phyloP scores from a whole-genome alignment of 2,888 invertebrate species.

The Anodontia alba region DNA sequence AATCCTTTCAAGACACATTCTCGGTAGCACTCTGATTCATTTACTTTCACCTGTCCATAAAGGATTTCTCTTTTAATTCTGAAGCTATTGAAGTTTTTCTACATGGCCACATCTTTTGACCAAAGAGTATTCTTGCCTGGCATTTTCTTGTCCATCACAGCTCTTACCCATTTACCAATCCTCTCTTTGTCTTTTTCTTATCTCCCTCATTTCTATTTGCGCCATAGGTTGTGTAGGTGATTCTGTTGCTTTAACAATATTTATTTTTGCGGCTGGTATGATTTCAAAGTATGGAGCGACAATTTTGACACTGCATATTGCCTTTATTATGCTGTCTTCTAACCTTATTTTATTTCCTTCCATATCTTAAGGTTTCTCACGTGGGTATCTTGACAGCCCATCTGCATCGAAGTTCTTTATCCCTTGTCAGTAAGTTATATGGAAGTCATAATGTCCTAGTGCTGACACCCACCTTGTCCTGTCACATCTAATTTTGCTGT shows the following conservation, averaged over 20 bases:
- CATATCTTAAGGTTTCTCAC: not conserved
- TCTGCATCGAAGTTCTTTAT: conserved; percentile 24
- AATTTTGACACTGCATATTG: not conserved
- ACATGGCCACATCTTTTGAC: not conserved
- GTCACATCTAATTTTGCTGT: conserved; percentile 32
- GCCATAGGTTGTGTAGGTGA: not conserved
- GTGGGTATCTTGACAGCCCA: conserved; percentile 17
- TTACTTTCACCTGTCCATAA: not conserved
- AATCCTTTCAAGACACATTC: not conserved
- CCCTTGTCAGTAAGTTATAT: conserved; percentile 21
- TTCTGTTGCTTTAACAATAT: conserved; percentile 10
- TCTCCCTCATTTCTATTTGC: not conserved
- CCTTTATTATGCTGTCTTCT: conserved; percentile 3
- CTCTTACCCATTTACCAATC: not conserved
- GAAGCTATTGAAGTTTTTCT: conserved; percentile 5
- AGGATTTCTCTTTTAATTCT: not conserved
- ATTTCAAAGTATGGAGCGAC: not conserved
- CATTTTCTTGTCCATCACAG: not conserved
- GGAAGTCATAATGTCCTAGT: conserved; percentile 19
- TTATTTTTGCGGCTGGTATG: not conserved
- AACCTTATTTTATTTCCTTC: not conserved
- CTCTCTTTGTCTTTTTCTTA: too few relatives aligned
- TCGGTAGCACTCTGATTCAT: not conserved
- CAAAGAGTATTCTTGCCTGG: not conserved
- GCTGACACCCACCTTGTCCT: conserved; percentile 37